A percentile compares a stretch with the other conserved stretches of the same genome.
These are phyloP conservation scores for Octopus sinensis DNA, from an alignment of 1,140 invertebrate genomes.

Conservation along the genomic window DNA sequence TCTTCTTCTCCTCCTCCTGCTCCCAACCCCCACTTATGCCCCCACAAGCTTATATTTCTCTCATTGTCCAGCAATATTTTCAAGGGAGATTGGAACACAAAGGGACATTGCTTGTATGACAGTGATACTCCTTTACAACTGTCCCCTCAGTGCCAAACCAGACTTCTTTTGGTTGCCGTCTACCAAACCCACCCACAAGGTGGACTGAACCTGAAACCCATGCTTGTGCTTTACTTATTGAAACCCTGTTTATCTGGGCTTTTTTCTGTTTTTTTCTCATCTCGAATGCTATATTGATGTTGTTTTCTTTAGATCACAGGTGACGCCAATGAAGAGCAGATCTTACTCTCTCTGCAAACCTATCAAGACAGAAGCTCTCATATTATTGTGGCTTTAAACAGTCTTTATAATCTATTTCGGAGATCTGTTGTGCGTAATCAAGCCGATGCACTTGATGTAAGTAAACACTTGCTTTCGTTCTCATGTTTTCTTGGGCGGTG, in stretches of 20 bases:
- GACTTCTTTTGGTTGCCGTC: no score
- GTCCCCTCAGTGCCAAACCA: no score
- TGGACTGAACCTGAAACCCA: no score
- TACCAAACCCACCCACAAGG: no score
- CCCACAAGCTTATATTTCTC: no score
- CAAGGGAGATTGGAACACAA: no score
- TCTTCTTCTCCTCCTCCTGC: no score
- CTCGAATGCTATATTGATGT: no score
- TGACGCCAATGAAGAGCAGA: slow-evolving; percentile 86
- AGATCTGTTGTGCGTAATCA: slow-evolving; percentile 38
- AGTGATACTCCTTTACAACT: no score
- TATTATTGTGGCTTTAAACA: slow-evolving; percentile 81
- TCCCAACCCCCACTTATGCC: no score
- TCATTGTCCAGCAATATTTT: no score
- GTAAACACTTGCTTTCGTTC: not conserved
- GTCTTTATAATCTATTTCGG: slow-evolving; percentile 82
- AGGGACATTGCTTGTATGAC: no score
- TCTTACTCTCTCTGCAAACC: slow-evolving; percentile 71
- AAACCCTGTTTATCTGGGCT: not conserved
- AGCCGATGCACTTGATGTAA: slow-evolving; percentile 41
- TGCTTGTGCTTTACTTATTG: not conserved
- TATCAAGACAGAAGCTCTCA: slow-evolving; percentile 78
- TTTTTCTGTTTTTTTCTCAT: not conserved
- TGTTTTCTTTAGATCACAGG: slow-evolving; percentile 71
- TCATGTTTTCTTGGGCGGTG: not conserved